Evolutionary conservation across 2,888 invertebrate genomes (phyloP).

Genomic region (Microctonus hyperodae): DNA sequence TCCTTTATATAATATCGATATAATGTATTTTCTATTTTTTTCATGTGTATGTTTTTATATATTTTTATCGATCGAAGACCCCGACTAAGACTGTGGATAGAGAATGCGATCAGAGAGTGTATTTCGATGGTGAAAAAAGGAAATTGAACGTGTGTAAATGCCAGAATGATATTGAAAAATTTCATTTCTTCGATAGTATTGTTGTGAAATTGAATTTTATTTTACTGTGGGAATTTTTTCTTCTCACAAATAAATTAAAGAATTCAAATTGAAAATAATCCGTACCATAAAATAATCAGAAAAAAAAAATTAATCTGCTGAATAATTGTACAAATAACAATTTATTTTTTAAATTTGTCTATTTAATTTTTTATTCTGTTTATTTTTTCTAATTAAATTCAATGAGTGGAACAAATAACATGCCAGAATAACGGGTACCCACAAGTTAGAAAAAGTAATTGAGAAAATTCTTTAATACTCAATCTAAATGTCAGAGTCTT

Average conservation of each 20-base stretch:
- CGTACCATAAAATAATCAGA: too few relatives aligned
- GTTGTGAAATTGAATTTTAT: background rate
- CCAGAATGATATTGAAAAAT: background rate
- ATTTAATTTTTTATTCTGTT: too few relatives aligned
- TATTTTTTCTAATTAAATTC: too few relatives aligned
- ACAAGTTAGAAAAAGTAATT: background rate
- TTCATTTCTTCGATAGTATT: background rate
- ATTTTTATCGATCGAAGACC: background rate
- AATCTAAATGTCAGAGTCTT: background rate
- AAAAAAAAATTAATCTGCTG: too few relatives aligned
- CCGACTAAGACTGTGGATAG: background rate
- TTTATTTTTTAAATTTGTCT: too few relatives aligned
- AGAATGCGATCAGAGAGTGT: background rate
- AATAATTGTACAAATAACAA: too few relatives aligned
- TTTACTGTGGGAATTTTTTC: too few relatives aligned
- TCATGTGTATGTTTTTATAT: background rate
- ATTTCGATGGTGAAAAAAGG: background rate
- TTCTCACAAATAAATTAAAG: too few relatives aligned
- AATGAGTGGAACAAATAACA: too few relatives aligned
- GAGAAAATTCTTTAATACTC: background rate
- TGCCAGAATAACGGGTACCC: background rate
- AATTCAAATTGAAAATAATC: too few relatives aligned
- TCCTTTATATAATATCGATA: background rate
- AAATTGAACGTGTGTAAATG: background rate
- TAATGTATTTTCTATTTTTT: background rate